phyloP scores from a whole-genome alignment of 1,140 invertebrate species.

The Bombus fervidus region DNA sequence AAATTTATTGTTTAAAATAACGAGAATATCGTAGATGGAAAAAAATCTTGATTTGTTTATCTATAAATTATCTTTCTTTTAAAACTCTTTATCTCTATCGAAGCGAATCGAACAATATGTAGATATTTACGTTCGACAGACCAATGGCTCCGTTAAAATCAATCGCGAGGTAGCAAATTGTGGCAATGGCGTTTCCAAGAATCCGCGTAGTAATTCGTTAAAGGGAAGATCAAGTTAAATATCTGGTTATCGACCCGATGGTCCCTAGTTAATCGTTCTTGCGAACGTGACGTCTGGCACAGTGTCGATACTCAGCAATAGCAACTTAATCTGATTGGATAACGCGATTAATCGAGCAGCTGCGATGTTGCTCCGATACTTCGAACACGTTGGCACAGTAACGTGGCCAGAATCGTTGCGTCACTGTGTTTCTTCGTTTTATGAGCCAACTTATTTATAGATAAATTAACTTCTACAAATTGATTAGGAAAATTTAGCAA shows the following conservation, averaged over 20 bases:
- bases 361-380: background rate
- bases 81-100: too few relatives aligned
- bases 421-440: background rate
- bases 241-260: background rate
- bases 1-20: background rate
- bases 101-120: too few relatives aligned
- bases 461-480: background rate
- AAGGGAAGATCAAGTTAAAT: background rate
- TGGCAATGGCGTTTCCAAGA: slow-evolving; percentile 16
- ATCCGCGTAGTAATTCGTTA: background rate
- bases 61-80: too few relatives aligned
- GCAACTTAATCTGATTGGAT: slow-evolving; percentile 17
- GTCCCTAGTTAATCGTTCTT: background rate
- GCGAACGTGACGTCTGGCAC: slow-evolving; percentile 12
- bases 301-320: slow-evolving; percentile 17
- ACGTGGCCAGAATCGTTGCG: background rate
- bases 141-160: slow-evolving; percentile 18
- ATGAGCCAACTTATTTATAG: slow-evolving; percentile 3
- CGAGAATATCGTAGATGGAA: background rate
- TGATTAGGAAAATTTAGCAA: background rate
- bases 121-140: background rate
- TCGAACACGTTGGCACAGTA: slow-evolving; percentile 13
- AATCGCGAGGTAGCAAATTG: slow-evolving; percentile 9
- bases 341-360: slow-evolving; percentile 18
- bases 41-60: background rate